Conservation (phyloP, 2,888 invertebrate genomes). For the Chromoteleia sp. region DNA sequence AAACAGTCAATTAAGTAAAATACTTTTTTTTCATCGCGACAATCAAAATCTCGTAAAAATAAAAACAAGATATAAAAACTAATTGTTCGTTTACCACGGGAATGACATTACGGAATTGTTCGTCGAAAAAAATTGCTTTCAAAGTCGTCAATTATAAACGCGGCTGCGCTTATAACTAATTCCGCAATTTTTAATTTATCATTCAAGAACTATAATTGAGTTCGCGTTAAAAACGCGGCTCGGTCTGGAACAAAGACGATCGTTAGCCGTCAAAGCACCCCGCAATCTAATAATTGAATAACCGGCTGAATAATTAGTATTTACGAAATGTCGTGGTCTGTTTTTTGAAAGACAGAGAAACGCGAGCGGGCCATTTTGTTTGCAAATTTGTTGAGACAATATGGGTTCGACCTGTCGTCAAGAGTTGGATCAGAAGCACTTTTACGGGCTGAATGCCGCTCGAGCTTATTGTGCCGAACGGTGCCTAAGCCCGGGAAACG, state of each 20-base stretch:
- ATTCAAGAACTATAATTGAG: slow-evolving; percentile 53
- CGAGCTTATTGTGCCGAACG: slow-evolving; percentile 52
- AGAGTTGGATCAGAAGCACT: slow-evolving; percentile 60
- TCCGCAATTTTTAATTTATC: slow-evolving; percentile 48
- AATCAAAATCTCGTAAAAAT: slow-evolving; percentile 26
- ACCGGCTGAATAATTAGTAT: slow-evolving; percentile 58
- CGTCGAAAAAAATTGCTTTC: slow-evolving; percentile 36
- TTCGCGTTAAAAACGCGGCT: slow-evolving; percentile 25
- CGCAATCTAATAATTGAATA: slow-evolving; percentile 62
- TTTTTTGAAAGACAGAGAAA: slow-evolving; percentile 20
- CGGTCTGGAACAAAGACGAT: slow-evolving; percentile 38
- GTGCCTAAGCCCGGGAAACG: slow-evolving; percentile 42
- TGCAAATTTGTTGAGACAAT: slow-evolving; percentile 62
- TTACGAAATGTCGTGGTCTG: slow-evolving; percentile 52
- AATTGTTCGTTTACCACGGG: slow-evolving; percentile 11
- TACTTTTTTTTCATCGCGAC: slow-evolving; percentile 18
- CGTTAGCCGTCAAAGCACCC: slow-evolving; percentile 38
- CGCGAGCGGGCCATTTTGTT: slow-evolving; percentile 53
- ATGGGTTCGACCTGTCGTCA: slow-evolving; percentile 63
- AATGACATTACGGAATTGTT: slow-evolving; percentile 21
- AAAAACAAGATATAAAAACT: slow-evolving; percentile 10
- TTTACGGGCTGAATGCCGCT: slow-evolving; percentile 51
- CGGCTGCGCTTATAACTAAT: slow-evolving; percentile 12
- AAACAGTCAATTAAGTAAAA: slow-evolving; percentile 34
- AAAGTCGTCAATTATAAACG: slow-evolving; percentile 32